Conservation (phyloP, 2,113 vertebrate genomes). For the Bagarius yarrelli region DNA sequence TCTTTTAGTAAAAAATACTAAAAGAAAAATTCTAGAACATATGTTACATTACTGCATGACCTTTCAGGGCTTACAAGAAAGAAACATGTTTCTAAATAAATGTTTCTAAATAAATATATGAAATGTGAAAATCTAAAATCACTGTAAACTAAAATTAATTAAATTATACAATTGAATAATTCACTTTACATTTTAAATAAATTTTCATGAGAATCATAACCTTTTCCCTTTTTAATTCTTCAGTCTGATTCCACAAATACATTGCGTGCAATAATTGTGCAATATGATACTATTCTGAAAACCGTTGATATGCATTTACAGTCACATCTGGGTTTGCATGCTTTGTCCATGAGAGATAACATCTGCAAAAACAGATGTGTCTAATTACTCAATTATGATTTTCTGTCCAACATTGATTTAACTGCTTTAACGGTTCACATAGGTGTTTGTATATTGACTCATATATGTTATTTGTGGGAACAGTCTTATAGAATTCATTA, state of each 20-base stretch:
- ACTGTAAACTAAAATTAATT: neutral
- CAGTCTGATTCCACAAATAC: conserved; percentile 3
- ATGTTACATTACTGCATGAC: neutral
- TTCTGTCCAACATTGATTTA: conserved; percentile 1
- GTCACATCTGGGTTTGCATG: neutral
- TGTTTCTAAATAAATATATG: conserved; percentile 11
- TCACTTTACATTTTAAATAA: too few species aligned
- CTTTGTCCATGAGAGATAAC: neutral
- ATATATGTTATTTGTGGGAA: conserved; percentile 16
- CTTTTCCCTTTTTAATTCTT: neutral
- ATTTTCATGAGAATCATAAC: neutral
- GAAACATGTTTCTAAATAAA: too few species aligned
- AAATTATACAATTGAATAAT: neutral
- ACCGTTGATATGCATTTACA: neutral
- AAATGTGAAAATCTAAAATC: neutral
- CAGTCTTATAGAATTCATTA: neutral
- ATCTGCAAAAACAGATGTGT: conserved; percentile 13
- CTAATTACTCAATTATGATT: conserved; percentile 9
- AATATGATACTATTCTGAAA: conserved; percentile 18
- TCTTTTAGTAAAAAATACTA: neutral
- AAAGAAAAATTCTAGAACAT: neutral
- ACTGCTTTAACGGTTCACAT: neutral
- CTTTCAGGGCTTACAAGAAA: neutral
- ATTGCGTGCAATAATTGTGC: neutral
- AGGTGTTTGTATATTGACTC: neutral